Evolutionary conservation across 2,113 vertebrate species (phyloP), one percentile per base, ranked within the genome.

Genomic region (Sphyrna mokarran): DNA sequence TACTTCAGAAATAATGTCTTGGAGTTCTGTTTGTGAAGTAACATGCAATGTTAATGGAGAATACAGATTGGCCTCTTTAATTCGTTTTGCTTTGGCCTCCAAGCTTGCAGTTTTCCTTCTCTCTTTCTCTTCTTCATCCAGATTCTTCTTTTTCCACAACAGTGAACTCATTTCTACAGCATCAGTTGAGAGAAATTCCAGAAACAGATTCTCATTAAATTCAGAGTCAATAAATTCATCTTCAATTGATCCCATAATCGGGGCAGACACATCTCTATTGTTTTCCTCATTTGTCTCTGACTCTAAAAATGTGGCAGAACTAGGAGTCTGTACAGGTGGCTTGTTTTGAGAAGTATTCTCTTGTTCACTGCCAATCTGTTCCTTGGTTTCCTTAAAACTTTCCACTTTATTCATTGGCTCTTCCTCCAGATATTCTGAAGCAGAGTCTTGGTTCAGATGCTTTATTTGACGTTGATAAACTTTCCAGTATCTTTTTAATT

Each of bases 401-500:
- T 95, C 76, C 96, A 96, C 96, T 96, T 94, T 96, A 96, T 97
- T 96, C 13, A 85, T 61, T 96, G 96, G 96, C 6, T 63, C 96
- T 95, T 96, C 96, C 95, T 97, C 96, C 95, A 95, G 6, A 89
- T 96, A 89, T 96, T 97, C 97, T 94, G 96, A 96, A 29, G 40
- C 86, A 95, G 95, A 96, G 43, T 22, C 96, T 96, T 63, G 96
- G n/a, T 96, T 95, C 91, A 96, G 96, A 96, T 94, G 66, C 96
- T 95, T 97, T 96, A 96, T 96, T 94, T 96, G 96, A 95, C 96
- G 98, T 96, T 97, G 98, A 97, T 98, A 98, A 0, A 97, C 97
- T 97, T 96, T 98, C 97, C 98, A 99, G 95, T 98, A 98, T 97
- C 98, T 99, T 97, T 98, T 99, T 96, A 99, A 97, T 97, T 99